These are phyloP conservation scores for Leucoptera coffeella DNA, from an alignment of 2,888 invertebrate genomes.

Conservation along the genomic window DNA sequence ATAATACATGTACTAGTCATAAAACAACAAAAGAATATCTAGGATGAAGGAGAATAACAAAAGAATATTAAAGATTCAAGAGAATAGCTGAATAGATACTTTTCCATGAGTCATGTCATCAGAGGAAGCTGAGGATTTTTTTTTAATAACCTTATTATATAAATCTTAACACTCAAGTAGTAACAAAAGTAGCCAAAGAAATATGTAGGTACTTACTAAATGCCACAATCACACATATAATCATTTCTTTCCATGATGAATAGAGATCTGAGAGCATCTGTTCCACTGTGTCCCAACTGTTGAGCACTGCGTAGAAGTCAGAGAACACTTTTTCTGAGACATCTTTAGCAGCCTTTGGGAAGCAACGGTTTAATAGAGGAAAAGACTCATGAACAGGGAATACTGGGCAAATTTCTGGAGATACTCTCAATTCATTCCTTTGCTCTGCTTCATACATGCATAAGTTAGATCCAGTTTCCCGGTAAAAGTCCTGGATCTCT, in stretches of 20 bases:
- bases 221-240: conserved; percentile 71
- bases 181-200: not conserved
- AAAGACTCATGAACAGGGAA: conserved; percentile 72
- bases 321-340: conserved; percentile 56
- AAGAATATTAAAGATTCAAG: too few species aligned
- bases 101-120: too few species aligned
- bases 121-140: too few species aligned
- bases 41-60: too few species aligned
- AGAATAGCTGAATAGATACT: too few species aligned
- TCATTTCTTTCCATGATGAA: conserved; percentile 81
- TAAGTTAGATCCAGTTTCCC: conserved; percentile 64
- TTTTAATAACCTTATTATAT: too few species aligned
- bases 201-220: conserved; percentile 60
- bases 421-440: conserved; percentile 35
- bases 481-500: conserved; percentile 69
- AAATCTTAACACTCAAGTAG: not conserved
- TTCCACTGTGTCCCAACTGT: conserved; percentile 84
- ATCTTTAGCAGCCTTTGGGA: conserved; percentile 68
- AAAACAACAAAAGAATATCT: too few species aligned
- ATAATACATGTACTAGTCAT: too few species aligned
- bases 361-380: conserved; percentile 80
- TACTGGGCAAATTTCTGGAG: conserved; percentile 70
- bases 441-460: conserved; percentile 69
- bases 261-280: conserved; percentile 85
- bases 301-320: conserved; percentile 74